Evolutionary conservation across 2,113 vertebrate genomes (phyloP).

Genomic region (Falcunculus frontatus): DNA sequence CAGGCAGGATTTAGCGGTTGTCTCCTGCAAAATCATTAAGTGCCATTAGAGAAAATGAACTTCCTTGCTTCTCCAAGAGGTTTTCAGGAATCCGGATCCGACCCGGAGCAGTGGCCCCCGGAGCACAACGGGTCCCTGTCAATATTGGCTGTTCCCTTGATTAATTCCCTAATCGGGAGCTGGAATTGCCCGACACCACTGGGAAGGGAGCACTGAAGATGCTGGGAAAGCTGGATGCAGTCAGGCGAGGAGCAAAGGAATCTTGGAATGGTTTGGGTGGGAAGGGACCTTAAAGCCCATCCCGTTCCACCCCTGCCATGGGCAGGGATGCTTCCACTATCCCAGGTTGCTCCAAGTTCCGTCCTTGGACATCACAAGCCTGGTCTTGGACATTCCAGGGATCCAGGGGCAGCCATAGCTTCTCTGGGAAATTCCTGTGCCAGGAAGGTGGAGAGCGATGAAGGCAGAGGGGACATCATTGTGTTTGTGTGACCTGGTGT

Average conservation of each 20-base stretch:
- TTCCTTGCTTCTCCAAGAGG: background rate
- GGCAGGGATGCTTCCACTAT: background rate
- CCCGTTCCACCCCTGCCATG: fast-evolving
- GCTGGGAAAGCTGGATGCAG: background rate
- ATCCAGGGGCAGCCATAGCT: background rate
- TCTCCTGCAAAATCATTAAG: slow-evolving; percentile 53
- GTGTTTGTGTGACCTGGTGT: background rate
- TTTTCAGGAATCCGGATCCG: background rate
- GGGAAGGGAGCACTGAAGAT: background rate
- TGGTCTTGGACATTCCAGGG: background rate
- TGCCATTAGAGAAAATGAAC: slow-evolving; percentile 47
- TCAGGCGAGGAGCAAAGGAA: background rate
- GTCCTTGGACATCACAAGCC: background rate
- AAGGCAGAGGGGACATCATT: background rate
- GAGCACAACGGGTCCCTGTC: background rate
- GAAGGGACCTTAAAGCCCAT: fast-evolving
- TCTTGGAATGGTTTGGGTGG: background rate
- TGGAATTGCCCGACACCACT: too few relatives aligned
- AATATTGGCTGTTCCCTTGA: background rate
- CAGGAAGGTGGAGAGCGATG: background rate
- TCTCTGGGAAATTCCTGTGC: background rate
- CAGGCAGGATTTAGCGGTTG: background rate
- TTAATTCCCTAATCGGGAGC: background rate
- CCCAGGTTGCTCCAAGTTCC: background rate
- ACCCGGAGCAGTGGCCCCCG: background rate